Evolutionary conservation across 2,888 invertebrate species (phyloP).

Genomic region (Schizaphis graminum): DNA sequence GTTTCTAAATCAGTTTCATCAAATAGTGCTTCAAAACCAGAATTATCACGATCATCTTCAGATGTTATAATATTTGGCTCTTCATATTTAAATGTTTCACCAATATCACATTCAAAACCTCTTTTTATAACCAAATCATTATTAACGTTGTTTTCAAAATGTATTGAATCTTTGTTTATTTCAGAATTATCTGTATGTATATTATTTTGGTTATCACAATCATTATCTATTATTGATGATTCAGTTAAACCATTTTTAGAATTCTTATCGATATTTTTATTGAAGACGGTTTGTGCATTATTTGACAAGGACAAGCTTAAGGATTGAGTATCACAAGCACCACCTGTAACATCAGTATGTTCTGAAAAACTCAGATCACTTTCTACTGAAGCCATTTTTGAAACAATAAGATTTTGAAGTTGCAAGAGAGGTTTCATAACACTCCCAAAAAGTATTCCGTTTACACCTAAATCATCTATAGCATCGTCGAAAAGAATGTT

Average conservation of each 20-base stretch:
- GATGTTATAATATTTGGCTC: constrained; percentile 53
- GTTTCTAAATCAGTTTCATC: constrained; percentile 45
- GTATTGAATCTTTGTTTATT: background rate
- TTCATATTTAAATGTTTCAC: constrained; percentile 35
- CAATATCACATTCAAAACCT: constrained; percentile 12
- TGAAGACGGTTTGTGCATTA: constrained; percentile 29
- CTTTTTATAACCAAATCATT: background rate
- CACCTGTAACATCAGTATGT: constrained; percentile 40
- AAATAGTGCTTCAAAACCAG: constrained; percentile 43
- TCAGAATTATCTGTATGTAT: background rate
- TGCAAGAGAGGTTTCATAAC: constrained; percentile 61
- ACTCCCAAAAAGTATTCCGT: constrained; percentile 53
- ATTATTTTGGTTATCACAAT: background rate
- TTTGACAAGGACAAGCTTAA: constrained; percentile 40
- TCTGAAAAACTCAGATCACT: constrained; percentile 61
- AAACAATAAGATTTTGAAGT: constrained; percentile 52
- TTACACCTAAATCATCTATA: constrained; percentile 59
- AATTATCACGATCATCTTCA: constrained; percentile 45
- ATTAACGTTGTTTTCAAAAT: background rate
- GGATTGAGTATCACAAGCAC: constrained; percentile 25
- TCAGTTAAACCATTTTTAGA: background rate
- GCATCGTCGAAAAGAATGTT: constrained; percentile 51
- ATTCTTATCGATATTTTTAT: background rate
- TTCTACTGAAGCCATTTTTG: constrained; percentile 60
- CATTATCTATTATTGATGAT: background rate